Evolutionary conservation across 2,797 vertebrate species (phyloP).

Genomic region (Acanthurus leucopareius): DNA sequence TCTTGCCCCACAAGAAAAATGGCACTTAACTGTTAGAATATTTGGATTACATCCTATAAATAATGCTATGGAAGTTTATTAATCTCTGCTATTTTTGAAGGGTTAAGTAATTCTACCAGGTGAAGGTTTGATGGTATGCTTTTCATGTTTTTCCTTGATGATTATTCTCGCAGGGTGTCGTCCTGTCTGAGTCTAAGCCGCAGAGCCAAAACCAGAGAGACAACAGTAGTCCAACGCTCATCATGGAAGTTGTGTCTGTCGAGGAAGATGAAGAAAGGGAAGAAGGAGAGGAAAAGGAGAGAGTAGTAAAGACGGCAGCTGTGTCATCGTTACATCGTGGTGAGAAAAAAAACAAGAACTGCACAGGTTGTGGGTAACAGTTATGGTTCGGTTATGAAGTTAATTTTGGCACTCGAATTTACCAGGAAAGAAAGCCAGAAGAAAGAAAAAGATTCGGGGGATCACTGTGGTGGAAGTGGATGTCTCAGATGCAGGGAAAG

Average conservation of each 20-base stretch:
- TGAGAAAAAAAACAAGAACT: slow-evolving; percentile 47
- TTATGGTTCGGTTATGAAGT: slow-evolving; percentile 1
- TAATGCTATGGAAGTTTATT: neutral
- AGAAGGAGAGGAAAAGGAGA: slow-evolving; percentile 56
- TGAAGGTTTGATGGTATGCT: neutral
- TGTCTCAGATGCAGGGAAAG: slow-evolving; percentile 38
- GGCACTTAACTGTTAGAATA: neutral
- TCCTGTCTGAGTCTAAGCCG: slow-evolving; percentile 48
- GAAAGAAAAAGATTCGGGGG: slow-evolving; percentile 37
- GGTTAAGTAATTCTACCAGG: neutral
- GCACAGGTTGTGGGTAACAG: neutral
- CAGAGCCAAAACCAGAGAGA: slow-evolving; percentile 57
- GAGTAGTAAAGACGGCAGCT: slow-evolving; percentile 42
- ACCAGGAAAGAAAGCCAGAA: slow-evolving; percentile 53
- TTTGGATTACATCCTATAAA: slow-evolving; percentile 1
- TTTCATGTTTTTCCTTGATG: slow-evolving; percentile 32
- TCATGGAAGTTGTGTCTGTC: slow-evolving; percentile 69
- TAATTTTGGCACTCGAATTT: neutral
- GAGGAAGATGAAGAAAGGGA: slow-evolving; percentile 65
- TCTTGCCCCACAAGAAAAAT: neutral
- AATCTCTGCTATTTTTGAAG: neutral
- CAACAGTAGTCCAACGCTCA: slow-evolving; percentile 61
- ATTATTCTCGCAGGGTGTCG: slow-evolving; percentile 48
- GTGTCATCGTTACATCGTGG: slow-evolving; percentile 45
- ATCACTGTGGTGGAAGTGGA: slow-evolving; percentile 17